phyloP scores from a whole-genome alignment of 2,888 invertebrate species.

The Bembecia ichneumoniformis region DNA sequence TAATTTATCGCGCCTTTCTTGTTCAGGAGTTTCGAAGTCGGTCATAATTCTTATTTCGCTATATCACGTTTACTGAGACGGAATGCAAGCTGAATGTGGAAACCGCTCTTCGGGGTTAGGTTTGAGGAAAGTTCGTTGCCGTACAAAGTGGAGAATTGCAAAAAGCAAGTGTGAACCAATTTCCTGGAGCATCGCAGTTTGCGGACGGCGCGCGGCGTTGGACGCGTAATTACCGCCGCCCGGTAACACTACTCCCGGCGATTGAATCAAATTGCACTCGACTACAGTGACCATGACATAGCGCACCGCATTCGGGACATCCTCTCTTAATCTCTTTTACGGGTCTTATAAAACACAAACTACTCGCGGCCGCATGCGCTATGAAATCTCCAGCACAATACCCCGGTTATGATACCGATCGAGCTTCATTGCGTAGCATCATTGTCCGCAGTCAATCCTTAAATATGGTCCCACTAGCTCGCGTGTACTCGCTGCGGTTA shows the following conservation, averaged over 20 bases:
- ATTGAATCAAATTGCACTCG: conserved; percentile 16
- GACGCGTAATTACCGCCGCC: conserved; percentile 9
- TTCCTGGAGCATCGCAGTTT: conserved; percentile 4
- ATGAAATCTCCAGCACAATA: too few species aligned
- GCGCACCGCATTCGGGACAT: not conserved
- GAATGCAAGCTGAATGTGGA: not conserved
- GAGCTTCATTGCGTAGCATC: too few species aligned
- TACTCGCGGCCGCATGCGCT: too few species aligned
- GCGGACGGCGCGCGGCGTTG: conserved; percentile 2
- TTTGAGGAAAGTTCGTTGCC: not conserved
- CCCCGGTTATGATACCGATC: too few species aligned
- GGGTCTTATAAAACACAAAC: too few species aligned
- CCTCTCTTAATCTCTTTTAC: not conserved
- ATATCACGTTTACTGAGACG: not conserved
- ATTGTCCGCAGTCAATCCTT: too few species aligned
- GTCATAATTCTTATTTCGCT: conserved; percentile 6
- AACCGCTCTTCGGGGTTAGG: not conserved
- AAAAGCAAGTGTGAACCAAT: conserved; percentile 1
- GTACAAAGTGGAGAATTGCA: not conserved
- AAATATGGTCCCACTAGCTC: not conserved
- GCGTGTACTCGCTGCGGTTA: not conserved
- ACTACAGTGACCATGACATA: conserved; percentile 4
- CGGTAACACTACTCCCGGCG: conserved; percentile 5
- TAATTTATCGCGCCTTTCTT: conserved; percentile 34
- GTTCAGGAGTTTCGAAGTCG: conserved; percentile 18